Evolutionary conservation across 2,113 vertebrate genomes (phyloP), one percentile per base, ranked within the genome.

Genomic region (Hippocampus comes): DNA sequence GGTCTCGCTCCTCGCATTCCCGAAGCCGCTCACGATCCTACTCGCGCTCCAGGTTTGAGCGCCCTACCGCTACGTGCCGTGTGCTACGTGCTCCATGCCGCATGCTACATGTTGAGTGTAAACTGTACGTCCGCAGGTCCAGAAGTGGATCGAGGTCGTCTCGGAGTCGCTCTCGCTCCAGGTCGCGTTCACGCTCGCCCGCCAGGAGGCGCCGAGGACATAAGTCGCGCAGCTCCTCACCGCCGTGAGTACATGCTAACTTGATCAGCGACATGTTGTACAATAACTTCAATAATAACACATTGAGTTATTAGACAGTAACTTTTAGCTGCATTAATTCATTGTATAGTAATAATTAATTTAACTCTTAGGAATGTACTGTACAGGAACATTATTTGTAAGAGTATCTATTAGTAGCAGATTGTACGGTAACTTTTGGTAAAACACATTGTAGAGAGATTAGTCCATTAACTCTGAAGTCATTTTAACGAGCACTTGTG

Each of bases 61-160:
- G 48, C 46, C 49, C 60, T 34, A 9, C 20, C 18, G 11, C 63
- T 11, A n/a, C 20, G 30, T 17, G 8, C 17, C 8, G 10, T 9
- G 23, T 30, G 11, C 10, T 20, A 51, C 4, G 3, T 20, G 53
- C 53, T 34, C 9, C 1, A 1, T 20, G 18, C 5, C 2, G 23
- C 27, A 7, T 9, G 27, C 27, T 38, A 18, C n/a, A 4, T 8
- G n/a, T 60, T 5, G 42, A 27, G 21, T 48, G n/a, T 4, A 10
- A 46, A 46, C 43, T 46, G 12, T 46, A 10, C 27, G 21, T 66
- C 78, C 30, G 34, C 70, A 97, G 96, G 55, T 97, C 95, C 88
- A 90, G 94, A 42, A 97, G 95, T 79, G 82, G 91, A 3, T 98
- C 97, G 10, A 92, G 93, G 63, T 99, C 97, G 0, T 97, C 96